Base-by-base conservation (phyloP, 64 coral and sea anemone species). In the Montipora capricornis region DNA sequence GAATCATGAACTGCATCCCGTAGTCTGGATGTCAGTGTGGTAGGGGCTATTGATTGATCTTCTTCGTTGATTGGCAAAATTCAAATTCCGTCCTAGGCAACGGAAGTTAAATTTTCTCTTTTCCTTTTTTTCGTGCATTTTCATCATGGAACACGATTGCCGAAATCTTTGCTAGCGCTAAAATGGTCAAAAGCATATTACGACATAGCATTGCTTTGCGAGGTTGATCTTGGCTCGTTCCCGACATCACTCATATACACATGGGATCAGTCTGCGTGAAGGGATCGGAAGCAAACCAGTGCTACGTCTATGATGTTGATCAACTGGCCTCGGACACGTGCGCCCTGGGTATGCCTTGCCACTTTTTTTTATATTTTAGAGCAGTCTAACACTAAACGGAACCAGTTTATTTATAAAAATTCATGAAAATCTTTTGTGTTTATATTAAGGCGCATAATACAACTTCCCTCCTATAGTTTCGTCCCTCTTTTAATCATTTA, bases 371-470 rank as follows among this genome's bases (percentile, higher is more conserved):
- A 22, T 16, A 86, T 50, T 4, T 17, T 14, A 3, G 76, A 71
- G 11, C 19, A 12, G 17, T 11, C 47, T 49, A 44, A 22, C 82
- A 86, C 17, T n/a, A 44, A 64, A 24, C 82, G 9, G n/a, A 51
- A 8, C 64, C 62, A 50, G 64, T 86, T 86, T 71, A 46, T 86
- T 86, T 86, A 86, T 73, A 70, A 71, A 64, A 78, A 86, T 86
- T 20, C 47, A 86, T 73, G 45, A 73, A 86, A 86, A 86, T 86
- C 62, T 71, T 71, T 86, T 86, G 82, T 84, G 60, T 86, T 73
- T 70, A 70, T 71, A 24, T 59, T 29, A 50, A 86, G 37, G 16
- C 66, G 19, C 45, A 6, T 45, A 84, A 67, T 68, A 73, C 17
- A 86, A 49, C 15, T 71, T 86, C 66, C 82, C 62, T 71, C 64